Conservation (phyloP, 2,888 invertebrate species). For the Entomobrya multifasciata region DNA sequence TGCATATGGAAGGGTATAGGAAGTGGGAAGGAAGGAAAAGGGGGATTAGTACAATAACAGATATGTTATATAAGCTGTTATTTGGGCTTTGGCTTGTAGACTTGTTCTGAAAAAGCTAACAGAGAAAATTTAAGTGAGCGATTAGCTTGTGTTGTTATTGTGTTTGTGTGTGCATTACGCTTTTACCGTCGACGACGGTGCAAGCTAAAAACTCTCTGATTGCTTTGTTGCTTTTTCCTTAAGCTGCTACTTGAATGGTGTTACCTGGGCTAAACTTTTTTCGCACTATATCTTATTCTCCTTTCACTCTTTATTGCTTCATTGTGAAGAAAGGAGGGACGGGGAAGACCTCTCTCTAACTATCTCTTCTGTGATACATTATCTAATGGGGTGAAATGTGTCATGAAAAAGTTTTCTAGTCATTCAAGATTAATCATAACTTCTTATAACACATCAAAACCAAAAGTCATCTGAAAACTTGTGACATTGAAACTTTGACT, state of each 20-base stretch:
- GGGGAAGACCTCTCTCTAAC: neutral
- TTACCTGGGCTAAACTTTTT: slow-evolving; percentile 46
- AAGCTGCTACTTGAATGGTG: neutral
- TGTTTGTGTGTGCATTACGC: slow-evolving; percentile 17
- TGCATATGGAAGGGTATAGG: slow-evolving; percentile 26
- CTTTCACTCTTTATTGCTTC: slow-evolving; percentile 49
- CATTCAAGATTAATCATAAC: no score
- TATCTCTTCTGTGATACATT: neutral
- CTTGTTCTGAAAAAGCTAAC: slow-evolving; percentile 29
- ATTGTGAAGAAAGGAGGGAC: slow-evolving; percentile 35
- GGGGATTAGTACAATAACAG: slow-evolving; percentile 38
- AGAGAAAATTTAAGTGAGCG: slow-evolving; percentile 55
- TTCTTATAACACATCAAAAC: no score
- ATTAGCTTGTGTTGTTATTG: slow-evolving; percentile 52
- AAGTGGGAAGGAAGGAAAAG: slow-evolving; percentile 58
- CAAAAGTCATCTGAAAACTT: neutral
- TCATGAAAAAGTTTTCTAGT: no score
- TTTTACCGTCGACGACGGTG: slow-evolving; percentile 19
- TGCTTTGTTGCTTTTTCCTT: slow-evolving; percentile 36
- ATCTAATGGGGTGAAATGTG: no score
- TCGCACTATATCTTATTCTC: slow-evolving; percentile 24
- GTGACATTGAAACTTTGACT: no score
- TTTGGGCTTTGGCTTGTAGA: neutral
- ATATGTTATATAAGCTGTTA: neutral
- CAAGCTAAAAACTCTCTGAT: slow-evolving; percentile 32